phyloP scores from a whole-genome alignment of 2,797 vertebrate species.

The Arvicola amphibius region DNA sequence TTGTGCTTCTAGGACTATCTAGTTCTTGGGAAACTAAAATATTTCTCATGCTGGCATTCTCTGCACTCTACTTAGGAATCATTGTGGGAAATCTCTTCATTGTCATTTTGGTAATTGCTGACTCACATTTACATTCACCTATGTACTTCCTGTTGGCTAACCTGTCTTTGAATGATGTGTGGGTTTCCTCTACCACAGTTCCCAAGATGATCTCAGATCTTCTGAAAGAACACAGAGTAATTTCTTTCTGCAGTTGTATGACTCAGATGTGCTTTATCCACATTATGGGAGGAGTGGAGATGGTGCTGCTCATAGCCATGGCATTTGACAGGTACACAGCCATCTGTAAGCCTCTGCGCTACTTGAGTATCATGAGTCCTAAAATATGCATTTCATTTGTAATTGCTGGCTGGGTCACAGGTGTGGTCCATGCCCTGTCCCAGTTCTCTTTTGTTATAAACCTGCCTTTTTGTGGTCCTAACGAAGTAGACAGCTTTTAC shows the following conservation, averaged over 20 bases:
- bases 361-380: constrained; percentile 57
- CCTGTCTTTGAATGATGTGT: constrained; percentile 60
- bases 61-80: constrained; percentile 39
- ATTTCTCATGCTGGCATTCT: constrained; percentile 43
- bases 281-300: constrained; percentile 55
- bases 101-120: constrained; percentile 42
- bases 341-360: constrained; percentile 66
- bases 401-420: constrained; percentile 59
- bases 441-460: constrained; percentile 66
- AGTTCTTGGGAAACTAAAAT: constrained; percentile 26
- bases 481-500: constrained; percentile 75
- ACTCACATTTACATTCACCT: constrained; percentile 58
- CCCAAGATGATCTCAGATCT: constrained; percentile 73
- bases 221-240: constrained; percentile 28
- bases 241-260: constrained; percentile 66
- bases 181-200: constrained; percentile 39
- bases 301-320: constrained; percentile 69
- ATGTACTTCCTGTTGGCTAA: constrained; percentile 72
- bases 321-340: constrained; percentile 63
- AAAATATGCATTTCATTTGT: constrained; percentile 56
- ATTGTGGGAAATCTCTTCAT: constrained; percentile 66
- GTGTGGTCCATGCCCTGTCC: constrained; percentile 56
- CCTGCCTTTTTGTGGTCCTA: constrained; percentile 78
- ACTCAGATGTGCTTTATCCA: constrained; percentile 62
- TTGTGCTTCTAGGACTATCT: constrained; percentile 60